Conservation (phyloP, 2,888 invertebrate species). For the Leucophora obtusa region DNA sequence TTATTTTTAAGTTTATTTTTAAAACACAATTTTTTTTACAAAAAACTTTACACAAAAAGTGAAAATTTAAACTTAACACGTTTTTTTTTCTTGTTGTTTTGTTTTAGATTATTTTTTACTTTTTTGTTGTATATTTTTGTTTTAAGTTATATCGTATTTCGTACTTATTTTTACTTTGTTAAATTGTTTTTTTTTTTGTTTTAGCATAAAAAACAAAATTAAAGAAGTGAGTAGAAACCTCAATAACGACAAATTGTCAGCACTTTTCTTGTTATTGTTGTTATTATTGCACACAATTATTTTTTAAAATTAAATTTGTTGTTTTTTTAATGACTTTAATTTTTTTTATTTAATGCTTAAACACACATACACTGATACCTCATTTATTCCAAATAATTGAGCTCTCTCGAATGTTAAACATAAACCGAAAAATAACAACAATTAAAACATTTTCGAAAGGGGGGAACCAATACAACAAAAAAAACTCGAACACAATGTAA, state of each 20-base stretch:
- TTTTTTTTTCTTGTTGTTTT: conserved; percentile 20
- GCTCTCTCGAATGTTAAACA: conserved; percentile 33
- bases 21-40: conserved; percentile 5
- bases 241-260: conserved; percentile 21
- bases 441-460: conserved; percentile 10
- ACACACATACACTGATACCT: conserved; percentile 32
- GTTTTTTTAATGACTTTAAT: background rate
- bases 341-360: conserved; percentile 28
- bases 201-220: background rate
- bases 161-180: conserved; percentile 33
- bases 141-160: conserved; percentile 53
- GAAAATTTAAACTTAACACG: conserved; percentile 54
- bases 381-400: conserved; percentile 7
- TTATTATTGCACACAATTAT: background rate
- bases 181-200: conserved; percentile 26
- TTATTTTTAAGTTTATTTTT: background rate
- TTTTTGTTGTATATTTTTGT: conserved; percentile 6
- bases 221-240: background rate
- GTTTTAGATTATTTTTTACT: background rate
- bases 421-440: conserved; percentile 36
- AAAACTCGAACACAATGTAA: conserved; percentile 24
- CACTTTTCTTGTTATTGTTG: conserved; percentile 21
- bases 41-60: conserved; percentile 40
- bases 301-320: background rate
- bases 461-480: background rate